These are phyloP conservation scores for Orthosia gracilis DNA, from an alignment of 2,888 invertebrate genomes.

Conservation along the genomic window DNA sequence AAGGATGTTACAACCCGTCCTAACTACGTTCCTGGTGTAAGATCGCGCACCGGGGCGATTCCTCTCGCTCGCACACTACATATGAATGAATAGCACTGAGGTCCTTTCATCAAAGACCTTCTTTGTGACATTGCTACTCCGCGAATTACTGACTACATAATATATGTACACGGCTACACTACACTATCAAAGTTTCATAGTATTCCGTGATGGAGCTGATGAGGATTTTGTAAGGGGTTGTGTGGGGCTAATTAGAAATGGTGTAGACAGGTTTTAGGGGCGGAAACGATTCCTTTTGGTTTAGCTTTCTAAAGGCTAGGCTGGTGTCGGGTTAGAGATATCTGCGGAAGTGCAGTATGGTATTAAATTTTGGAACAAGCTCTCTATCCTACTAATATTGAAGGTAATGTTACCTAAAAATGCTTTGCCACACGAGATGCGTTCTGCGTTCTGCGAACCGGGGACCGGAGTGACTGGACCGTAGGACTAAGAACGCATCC, in stretches of 20 bases:
- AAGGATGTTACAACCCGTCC: background rate
- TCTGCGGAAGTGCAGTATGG: background rate
- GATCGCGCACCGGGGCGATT: constrained; percentile 73
- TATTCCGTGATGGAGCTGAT: constrained; percentile 29
- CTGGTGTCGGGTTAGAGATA: background rate
- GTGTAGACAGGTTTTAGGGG: background rate
- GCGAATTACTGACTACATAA: constrained; percentile 69
- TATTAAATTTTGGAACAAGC: background rate
- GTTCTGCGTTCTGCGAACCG: too few relatives aligned
- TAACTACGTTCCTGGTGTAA: constrained; percentile 73
- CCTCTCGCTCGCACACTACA: constrained; percentile 81
- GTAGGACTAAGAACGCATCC: too few relatives aligned
- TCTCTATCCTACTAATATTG: too few relatives aligned
- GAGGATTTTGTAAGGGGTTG: constrained; percentile 36
- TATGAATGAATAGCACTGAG: constrained; percentile 84
- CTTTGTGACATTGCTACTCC: constrained; percentile 73
- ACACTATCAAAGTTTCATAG: constrained; percentile 60
- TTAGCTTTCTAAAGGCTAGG: constrained; percentile 6
- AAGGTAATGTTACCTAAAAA: too few relatives aligned
- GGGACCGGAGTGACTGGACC: too few relatives aligned
- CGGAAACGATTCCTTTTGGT: constrained; percentile 11
- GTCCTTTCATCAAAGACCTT: constrained; percentile 85
- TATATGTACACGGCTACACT: constrained; percentile 45
- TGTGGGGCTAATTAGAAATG: constrained; percentile 44
- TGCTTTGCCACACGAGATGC: too few relatives aligned